phyloP scores from a whole-genome alignment of 2,888 invertebrate species.

The Melangyna quadrimaculata region DNA sequence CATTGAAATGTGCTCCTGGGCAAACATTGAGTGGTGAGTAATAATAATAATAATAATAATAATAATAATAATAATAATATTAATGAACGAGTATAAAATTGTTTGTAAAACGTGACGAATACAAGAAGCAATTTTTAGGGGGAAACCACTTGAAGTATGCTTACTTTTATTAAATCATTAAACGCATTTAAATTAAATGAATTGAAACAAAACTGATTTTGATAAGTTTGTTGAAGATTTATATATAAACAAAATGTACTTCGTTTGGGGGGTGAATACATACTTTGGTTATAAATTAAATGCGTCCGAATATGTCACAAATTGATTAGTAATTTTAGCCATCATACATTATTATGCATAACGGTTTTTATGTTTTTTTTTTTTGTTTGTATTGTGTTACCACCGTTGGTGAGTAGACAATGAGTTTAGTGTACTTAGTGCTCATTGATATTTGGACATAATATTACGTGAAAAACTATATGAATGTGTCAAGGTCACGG shows the following conservation, averaged over 20 bases:
- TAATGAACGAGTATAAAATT: no score
- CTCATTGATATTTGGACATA: background rate
- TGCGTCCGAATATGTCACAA: background rate
- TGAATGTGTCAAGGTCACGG: constrained; percentile 21
- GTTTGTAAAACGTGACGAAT: constrained; percentile 7
- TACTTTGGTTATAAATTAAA: background rate
- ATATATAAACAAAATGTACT: background rate
- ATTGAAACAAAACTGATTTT: constrained; percentile 2
- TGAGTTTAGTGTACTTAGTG: constrained; percentile 1
- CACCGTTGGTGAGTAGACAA: background rate
- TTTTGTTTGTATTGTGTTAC: background rate
- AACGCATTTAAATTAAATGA: background rate
- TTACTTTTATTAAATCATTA: background rate
- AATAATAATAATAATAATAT: no score
- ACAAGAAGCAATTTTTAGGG: background rate
- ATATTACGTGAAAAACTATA: background rate
- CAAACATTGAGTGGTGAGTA: constrained; percentile 3
- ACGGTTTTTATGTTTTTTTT: background rate
- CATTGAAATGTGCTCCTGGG: constrained; percentile 51
- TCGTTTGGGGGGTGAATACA: background rate
- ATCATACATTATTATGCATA: constrained; percentile 3
- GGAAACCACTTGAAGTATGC: background rate
- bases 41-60: no score
- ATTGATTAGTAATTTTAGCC: background rate
- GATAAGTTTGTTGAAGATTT: background rate